phyloP scores from a whole-genome alignment of 2,113 vertebrate species.

The Mus spicilegus region DNA sequence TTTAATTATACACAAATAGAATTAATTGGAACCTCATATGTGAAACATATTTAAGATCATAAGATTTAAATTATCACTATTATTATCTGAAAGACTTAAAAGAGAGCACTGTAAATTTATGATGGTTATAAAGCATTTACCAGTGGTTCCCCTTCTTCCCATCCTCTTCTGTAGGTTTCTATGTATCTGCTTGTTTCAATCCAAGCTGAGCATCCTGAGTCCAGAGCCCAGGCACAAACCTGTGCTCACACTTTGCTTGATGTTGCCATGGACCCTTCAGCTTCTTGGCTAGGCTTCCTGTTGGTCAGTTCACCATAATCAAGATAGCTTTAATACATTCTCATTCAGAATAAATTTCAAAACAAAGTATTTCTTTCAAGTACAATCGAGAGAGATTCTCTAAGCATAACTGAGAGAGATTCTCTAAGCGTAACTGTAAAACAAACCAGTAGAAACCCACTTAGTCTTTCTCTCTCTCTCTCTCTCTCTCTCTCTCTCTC shows the following conservation, averaged over 20 bases:
- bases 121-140: neutral
- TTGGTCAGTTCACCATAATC: neutral
- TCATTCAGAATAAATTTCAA: neutral
- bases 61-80: neutral
- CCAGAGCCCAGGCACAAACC: neutral
- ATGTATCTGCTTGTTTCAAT: neutral
- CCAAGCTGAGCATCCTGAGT: neutral
- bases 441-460: neutral
- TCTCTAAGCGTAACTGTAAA: neutral
- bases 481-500: neutral
- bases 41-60: constrained; percentile 15
- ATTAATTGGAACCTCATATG: neutral
- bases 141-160: neutral
- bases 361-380: neutral
- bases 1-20: constrained; percentile 23
- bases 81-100: neutral
- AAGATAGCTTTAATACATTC: neutral
- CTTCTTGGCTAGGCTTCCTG: neutral
- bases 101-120: neutral
- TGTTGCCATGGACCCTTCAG: neutral
- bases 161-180: neutral
- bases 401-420: neutral
- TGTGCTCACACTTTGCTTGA: neutral
- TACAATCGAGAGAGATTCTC: neutral
- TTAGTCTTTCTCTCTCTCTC: neutral